phyloP scores from a whole-genome alignment of 1,140 invertebrate genomes.

The Zaprionus capensis region DNA sequence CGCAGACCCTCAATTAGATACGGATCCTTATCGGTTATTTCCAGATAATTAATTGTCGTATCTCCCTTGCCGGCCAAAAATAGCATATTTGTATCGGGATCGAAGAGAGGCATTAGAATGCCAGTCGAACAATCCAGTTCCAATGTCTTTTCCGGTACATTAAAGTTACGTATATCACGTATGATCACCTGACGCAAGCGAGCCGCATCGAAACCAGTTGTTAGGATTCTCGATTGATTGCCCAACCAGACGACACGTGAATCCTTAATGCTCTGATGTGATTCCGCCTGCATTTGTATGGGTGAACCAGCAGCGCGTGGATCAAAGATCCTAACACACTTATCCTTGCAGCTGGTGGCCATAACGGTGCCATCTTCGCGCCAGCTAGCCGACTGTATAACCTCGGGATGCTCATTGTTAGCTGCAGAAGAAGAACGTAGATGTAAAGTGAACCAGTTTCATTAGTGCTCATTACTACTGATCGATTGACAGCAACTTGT shows the following conservation, averaged over 20 bases:
- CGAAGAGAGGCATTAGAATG: conserved; percentile 94
- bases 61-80: conserved; percentile 97
- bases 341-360: conserved; percentile 92
- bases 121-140: conserved; percentile 96
- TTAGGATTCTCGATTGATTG: conserved; percentile 91
- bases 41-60: conserved; percentile 93
- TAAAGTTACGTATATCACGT: conserved; percentile 93
- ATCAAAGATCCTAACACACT: conserved; percentile 92
- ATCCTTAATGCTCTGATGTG: conserved; percentile 95
- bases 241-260: conserved; percentile 95
- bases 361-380: conserved; percentile 91
- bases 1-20: conserved; percentile 90
- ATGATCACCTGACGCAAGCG: conserved; percentile 94
- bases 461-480: not conserved
- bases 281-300: conserved; percentile 88
- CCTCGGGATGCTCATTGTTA: conserved; percentile 91
- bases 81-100: conserved; percentile 96
- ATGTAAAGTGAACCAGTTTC: not conserved
- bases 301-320: conserved; percentile 87
- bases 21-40: conserved; percentile 93
- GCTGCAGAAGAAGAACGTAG: conserved; percentile 84
- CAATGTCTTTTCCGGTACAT: conserved; percentile 90
- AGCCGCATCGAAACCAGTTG: conserved; percentile 91
- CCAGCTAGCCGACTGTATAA: conserved; percentile 94
- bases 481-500: not conserved